Base-by-base conservation (phyloP, 92 coral and sea anemone species). In the Siderastrea radians region DNA sequence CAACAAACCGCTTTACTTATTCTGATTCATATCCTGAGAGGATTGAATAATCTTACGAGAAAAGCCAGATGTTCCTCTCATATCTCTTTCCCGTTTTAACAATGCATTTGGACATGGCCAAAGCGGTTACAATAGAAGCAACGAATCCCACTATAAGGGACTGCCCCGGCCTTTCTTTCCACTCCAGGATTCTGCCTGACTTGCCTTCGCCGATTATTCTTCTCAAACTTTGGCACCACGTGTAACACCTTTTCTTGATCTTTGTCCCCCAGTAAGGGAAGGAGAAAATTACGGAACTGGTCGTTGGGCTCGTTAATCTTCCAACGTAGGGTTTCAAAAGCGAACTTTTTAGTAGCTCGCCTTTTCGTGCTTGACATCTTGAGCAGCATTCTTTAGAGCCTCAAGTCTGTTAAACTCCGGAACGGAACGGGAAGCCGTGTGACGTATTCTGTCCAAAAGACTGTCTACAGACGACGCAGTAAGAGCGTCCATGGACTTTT, bases 211-310 rank as follows among this genome's bases (percentile, higher is more conserved):
- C 26, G 77, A 71, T 55, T 70, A 58, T 87, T 88, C 72, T 88
- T 88, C 17, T 73, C 75, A 7, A 88, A 83, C 82, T 88, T 88
- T 2, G 61, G 65, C 7, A 89, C 75, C 15, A 74, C 68, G 6
- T 82, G 82, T 47, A 89, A 48, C 9, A 87, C 68, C 14, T 75
- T 83, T 43, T 89, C 89, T 50, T 89, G 92, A 49, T 89, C 89
- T 47, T 89, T 89, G 64, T 89, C 92, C 3, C 92, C 92, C 38
- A 89, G 68, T 3, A 84, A 70, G 13, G 89, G 89, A 48, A 83
- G 50, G 38, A 89, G 77, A 57, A 51, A 84, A n/a, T 50, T 54
- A 38, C 70, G 48, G 54, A 89, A 83, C 75, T 83, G 79, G 68
- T 75, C 80, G 12, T 84, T 62, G 49, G 89, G 52, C 19, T 43